Evolutionary conservation across 92 coral and sea anemone species (phyloP).

Genomic region (Paragorgia papillata): DNA sequence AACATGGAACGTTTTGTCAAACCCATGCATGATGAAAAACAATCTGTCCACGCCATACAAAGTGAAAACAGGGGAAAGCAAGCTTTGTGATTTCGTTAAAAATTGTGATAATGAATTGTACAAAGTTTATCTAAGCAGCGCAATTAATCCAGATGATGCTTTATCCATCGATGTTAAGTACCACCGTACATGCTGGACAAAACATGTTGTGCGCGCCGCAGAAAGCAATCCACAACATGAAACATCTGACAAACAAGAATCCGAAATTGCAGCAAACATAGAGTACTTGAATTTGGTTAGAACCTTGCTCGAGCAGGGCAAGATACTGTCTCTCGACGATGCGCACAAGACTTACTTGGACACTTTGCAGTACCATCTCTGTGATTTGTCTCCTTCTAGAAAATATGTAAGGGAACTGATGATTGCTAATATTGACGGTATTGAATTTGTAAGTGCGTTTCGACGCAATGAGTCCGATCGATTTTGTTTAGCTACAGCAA

Average conservation of each 20-base stretch:
- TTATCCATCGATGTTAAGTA: conserved; percentile 55
- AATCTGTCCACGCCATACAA: conserved; percentile 48
- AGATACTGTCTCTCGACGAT: conserved; percentile 51
- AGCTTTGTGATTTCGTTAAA: conserved; percentile 56
- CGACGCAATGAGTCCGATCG: conserved; percentile 53
- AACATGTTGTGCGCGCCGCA: conserved; percentile 35
- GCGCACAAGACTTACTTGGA: conserved; percentile 49
- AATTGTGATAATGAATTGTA: conserved; percentile 54
- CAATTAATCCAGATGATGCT: conserved; percentile 57
- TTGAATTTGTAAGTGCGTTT: conserved; percentile 52
- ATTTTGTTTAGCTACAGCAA: conserved; percentile 49
- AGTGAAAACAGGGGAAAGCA: conserved; percentile 47
- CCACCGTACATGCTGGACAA: conserved; percentile 59
- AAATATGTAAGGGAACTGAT: conserved; percentile 42
- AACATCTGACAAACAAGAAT: too few relatives aligned
- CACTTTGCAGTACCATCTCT: conserved; percentile 42
- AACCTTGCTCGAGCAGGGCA: conserved; percentile 36
- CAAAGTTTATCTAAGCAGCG: conserved; percentile 51
- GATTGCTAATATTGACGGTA: conserved; percentile 41
- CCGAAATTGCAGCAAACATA: too few relatives aligned
- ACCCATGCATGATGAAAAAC: conserved; percentile 42
- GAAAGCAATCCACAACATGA: conserved; percentile 1
- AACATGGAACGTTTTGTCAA: conserved; percentile 47
- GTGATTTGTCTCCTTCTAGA: conserved; percentile 47
- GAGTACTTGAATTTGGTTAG: conserved; percentile 44